phyloP scores from a whole-genome alignment of 2,113 vertebrate genomes.

The Neogale vison region DNA sequence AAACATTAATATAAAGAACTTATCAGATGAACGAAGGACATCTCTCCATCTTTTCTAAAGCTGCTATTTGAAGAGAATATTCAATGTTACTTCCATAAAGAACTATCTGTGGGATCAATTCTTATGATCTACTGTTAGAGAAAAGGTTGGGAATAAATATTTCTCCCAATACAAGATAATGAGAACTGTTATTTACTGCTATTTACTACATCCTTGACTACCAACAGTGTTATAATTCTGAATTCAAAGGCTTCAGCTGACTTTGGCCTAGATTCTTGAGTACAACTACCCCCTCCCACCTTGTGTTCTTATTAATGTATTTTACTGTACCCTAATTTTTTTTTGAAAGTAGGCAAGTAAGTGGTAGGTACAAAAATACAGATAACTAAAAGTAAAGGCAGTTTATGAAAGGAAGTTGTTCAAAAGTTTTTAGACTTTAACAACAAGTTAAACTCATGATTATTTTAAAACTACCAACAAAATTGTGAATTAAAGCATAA shows the following conservation, averaged over 20 bases:
- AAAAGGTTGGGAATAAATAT: background rate
- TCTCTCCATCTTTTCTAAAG: slow-evolving; percentile 33
- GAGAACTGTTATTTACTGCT: background rate
- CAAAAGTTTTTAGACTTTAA: background rate
- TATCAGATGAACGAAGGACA: background rate
- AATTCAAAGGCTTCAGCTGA: background rate
- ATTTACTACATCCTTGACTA: background rate
- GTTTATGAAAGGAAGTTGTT: slow-evolving; percentile 35
- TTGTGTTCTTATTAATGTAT: background rate
- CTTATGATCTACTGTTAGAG: background rate
- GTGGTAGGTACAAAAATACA: background rate
- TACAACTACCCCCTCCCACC: background rate
- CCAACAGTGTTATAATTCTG: background rate
- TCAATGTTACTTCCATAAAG: background rate
- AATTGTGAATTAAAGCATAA: slow-evolving; percentile 5
- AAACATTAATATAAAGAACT: background rate
- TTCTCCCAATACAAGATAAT: background rate
- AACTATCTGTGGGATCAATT: background rate
- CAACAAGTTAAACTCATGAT: background rate
- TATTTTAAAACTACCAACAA: slow-evolving; percentile 34
- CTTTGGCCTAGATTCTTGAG: background rate
- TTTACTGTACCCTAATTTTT: background rate
- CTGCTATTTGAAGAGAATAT: background rate
- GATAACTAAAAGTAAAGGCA: slow-evolving; percentile 32
- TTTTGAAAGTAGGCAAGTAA: background rate